These are phyloP conservation scores for Apostichopus californicus DNA, from an alignment of 35 echinoderm and acorn worm species.

Conservation along the genomic window DNA sequence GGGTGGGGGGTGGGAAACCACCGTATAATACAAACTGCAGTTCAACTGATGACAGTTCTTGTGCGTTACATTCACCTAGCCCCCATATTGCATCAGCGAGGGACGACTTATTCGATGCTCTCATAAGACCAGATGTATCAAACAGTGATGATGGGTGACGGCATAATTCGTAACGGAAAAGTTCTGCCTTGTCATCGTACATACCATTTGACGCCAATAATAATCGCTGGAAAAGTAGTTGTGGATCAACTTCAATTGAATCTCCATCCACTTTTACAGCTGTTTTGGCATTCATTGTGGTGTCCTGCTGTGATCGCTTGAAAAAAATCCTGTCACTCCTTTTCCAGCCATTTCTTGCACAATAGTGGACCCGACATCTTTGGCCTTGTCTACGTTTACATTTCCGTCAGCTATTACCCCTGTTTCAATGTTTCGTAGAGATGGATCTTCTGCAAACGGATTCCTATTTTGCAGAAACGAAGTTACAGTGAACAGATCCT, in stretches of 20 bases:
- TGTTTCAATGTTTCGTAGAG: no score
- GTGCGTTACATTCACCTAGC: background rate
- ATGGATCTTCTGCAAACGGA: no score
- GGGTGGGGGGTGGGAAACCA: background rate
- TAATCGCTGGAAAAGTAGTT: constrained; percentile 28
- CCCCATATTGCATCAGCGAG: constrained; percentile 34
- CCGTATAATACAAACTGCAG: constrained; percentile 40
- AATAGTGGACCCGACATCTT: constrained; percentile 23
- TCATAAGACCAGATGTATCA: constrained; percentile 8
- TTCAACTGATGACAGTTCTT: background rate
- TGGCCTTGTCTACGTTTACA: no score
- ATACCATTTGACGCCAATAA: background rate
- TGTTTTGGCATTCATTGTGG: constrained; percentile 54
- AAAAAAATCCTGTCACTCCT: constrained; percentile 26
- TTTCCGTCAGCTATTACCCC: no score
- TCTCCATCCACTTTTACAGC: constrained; percentile 42
- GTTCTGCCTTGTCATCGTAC: background rate
- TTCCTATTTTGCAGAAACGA: no score
- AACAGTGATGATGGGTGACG: constrained; percentile 36
- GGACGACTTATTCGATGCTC: constrained; percentile 16
- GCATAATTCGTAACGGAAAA: constrained; percentile 35
- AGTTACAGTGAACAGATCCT: background rate
- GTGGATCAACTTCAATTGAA: constrained; percentile 10
- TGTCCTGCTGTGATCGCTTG: constrained; percentile 51
- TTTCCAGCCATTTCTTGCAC: no score